Evolutionary conservation across 2,113 vertebrate genomes (phyloP).

Genomic region (Poecile atricapillus): DNA sequence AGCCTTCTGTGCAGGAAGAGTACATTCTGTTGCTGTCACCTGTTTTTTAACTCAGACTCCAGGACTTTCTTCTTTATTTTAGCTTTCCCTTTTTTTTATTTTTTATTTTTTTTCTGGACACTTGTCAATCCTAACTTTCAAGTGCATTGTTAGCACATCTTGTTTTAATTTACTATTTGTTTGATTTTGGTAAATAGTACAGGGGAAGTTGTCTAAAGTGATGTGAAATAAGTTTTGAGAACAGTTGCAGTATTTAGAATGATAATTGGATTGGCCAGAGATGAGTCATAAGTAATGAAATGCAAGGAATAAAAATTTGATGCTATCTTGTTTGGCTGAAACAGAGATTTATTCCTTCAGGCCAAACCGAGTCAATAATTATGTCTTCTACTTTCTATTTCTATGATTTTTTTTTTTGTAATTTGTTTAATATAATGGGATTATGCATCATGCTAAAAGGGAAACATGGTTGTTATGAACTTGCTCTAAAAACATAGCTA

Average conservation of each 20-base stretch:
- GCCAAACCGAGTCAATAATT: neutral
- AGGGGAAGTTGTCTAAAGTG: neutral
- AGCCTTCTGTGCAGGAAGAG: neutral
- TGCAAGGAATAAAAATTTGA: conserved; percentile 12
- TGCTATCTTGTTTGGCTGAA: conserved; percentile 33
- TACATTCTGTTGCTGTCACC: neutral
- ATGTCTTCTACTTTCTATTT: neutral
- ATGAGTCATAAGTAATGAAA: conserved; percentile 42
- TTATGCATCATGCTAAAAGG: neutral
- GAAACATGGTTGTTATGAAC: neutral
- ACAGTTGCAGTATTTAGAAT: conserved; percentile 12
- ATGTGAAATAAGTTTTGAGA: conserved; percentile 4
- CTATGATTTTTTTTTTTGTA: neutral
- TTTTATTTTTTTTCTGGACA: neutral
- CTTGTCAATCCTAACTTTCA: neutral
- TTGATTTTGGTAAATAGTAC: neutral
- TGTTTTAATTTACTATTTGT: neutral
- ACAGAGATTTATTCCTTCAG: neutral
- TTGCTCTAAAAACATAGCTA: neutral
- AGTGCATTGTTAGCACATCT: neutral
- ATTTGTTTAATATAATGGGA: neutral
- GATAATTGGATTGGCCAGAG: conserved; percentile 20
- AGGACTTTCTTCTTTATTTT: neutral
- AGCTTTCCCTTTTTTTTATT: neutral
- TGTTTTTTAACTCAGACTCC: neutral